Percentiles rank a stretch among this genome's conserved stretches.
phyloP scores from a whole-genome alignment of 1,140 invertebrate genomes.

The Pollicipes pollicipes region DNA sequence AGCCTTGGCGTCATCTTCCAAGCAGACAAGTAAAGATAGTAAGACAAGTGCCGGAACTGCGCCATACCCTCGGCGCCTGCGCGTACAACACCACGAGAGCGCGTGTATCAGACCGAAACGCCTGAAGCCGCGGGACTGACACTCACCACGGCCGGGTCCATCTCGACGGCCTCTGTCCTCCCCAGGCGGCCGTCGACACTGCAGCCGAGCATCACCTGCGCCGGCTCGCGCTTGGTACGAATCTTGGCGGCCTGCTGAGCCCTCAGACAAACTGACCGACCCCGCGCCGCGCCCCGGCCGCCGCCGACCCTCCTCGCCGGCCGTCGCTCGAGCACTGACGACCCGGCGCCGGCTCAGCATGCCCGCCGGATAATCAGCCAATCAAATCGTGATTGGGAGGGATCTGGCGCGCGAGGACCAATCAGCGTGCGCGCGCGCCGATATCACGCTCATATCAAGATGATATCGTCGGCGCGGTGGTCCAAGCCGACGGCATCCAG shows the following conservation, averaged over 20 bases:
- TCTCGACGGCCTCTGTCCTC: not conserved
- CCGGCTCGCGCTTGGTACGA: not conserved
- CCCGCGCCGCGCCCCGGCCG: too few relatives aligned
- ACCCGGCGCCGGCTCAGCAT: not conserved
- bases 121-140: too few relatives aligned
- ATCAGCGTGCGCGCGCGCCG: not conserved
- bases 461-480: not conserved
- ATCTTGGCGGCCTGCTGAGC: not conserved
- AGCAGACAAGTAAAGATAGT: too few relatives aligned
- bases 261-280: too few relatives aligned
- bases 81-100: too few relatives aligned
- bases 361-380: not conserved
- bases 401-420: not conserved
- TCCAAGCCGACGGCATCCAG: not conserved
- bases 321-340: not conserved
- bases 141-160: not conserved
- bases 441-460: not conserved
- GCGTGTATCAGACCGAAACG: too few relatives aligned
- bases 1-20: too few relatives aligned
- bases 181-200: not conserved
- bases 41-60: too few relatives aligned
- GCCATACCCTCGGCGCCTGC: too few relatives aligned
- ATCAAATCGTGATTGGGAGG: not conserved
- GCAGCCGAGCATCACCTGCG: not conserved
- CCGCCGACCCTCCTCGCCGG: not conserved